A percentile compares a stretch with the other conserved stretches of the same genome.
Evolutionary conservation across 2,888 invertebrate species (phyloP).

Genomic region (Hedya salicella): DNA sequence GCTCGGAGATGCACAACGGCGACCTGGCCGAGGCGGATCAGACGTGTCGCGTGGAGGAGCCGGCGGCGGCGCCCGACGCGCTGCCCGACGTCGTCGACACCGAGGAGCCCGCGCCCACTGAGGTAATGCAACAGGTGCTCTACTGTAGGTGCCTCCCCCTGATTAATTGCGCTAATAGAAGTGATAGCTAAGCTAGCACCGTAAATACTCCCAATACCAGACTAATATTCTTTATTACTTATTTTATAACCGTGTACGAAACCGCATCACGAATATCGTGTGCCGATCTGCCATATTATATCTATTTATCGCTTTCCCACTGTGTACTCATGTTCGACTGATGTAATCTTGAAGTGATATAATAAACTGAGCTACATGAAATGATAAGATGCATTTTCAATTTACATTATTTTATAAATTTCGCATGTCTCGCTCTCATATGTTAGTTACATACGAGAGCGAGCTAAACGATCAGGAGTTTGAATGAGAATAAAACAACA

Average conservation of each 20-base stretch:
- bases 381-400: conserved; percentile 61
- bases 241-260: conserved; percentile 11
- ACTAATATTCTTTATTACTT: not conserved
- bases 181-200: conserved; percentile 46
- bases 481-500: conserved; percentile 18
- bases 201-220: not conserved
- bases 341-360: conserved; percentile 55
- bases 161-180: conserved; percentile 70
- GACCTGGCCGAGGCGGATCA: conserved; percentile 94
- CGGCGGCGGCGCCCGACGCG: conserved; percentile 56
- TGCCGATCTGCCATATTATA: conserved; percentile 16
- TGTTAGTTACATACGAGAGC: not conserved
- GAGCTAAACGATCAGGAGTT: not conserved
- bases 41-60: conserved; percentile 82
- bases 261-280: conserved; percentile 18
- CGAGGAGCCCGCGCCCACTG: conserved; percentile 80
- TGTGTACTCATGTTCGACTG: conserved; percentile 19
- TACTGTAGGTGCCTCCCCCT: conserved; percentile 81
- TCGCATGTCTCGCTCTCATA: conserved; percentile 14
- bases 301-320: conserved; percentile 8
- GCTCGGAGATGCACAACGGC: conserved; percentile 87
- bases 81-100: conserved; percentile 81
- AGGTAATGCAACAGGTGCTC: conserved; percentile 80
- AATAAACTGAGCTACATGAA: conserved; percentile 59
- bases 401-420: conserved; percentile 45